A percentile compares a stretch with the other conserved stretches of the same genome.
These are phyloP conservation scores for Hesperia comma DNA, from an alignment of 2,888 invertebrate genomes.

Conservation along the genomic window DNA sequence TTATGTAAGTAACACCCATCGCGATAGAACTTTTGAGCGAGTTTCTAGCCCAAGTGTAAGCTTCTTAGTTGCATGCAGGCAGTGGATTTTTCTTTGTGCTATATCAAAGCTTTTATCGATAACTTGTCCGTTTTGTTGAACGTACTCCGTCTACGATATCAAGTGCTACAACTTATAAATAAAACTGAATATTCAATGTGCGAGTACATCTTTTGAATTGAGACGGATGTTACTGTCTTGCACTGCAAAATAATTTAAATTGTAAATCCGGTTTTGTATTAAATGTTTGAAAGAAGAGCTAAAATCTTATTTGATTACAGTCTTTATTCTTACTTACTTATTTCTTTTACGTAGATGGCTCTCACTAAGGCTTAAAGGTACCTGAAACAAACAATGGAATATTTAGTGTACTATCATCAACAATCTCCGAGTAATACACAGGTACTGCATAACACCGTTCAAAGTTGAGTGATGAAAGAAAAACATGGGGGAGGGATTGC, in stretches of 20 bases:
- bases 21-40: slow-evolving; percentile 37
- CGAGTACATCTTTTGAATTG: slow-evolving; percentile 20
- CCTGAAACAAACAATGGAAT: slow-evolving; percentile 60
- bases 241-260: slow-evolving; percentile 2
- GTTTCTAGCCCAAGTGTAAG: slow-evolving; percentile 37
- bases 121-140: slow-evolving; percentile 36
- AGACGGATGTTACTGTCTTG: slow-evolving; percentile 10
- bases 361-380: slow-evolving; percentile 42
- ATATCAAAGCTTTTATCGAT: slow-evolving; percentile 38
- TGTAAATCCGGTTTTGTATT: background rate
- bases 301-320: background rate
- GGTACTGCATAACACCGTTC: slow-evolving; percentile 73
- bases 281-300: background rate
- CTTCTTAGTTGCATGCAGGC: slow-evolving; percentile 38
- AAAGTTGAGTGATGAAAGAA: slow-evolving; percentile 79
- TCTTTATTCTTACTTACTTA: background rate
- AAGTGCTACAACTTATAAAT: slow-evolving; percentile 29
- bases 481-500: slow-evolving; percentile 79
- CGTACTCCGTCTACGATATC: slow-evolving; percentile 22
- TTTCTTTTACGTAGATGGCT: background rate
- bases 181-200: slow-evolving; percentile 26
- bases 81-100: slow-evolving; percentile 35
- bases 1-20: slow-evolving; percentile 38
- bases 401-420: slow-evolving; percentile 14
- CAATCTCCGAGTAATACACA: slow-evolving; percentile 23